Percentiles rank a stretch among this genome's conserved stretches.
These are phyloP conservation scores for Sarcophilus harrisii DNA, from an alignment of 2,797 vertebrate species.

Conservation along the genomic window DNA sequence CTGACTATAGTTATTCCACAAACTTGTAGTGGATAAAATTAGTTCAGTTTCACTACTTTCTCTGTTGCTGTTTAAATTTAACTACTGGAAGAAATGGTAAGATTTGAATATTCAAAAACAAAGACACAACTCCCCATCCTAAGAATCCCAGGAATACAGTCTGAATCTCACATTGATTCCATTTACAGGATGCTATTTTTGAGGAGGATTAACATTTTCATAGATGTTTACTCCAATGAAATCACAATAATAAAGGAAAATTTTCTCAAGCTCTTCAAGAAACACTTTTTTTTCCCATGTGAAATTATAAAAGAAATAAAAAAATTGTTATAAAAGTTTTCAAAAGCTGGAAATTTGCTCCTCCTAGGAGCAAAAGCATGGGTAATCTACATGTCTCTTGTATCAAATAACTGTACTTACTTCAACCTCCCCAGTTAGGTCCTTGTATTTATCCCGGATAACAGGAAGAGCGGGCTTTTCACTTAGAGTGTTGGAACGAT, in stretches of 20 bases:
- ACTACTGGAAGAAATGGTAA: background rate
- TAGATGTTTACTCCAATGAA: background rate
- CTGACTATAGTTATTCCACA: background rate
- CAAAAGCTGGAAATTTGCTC: too few species aligned
- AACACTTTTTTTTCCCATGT: background rate
- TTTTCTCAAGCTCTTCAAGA: background rate
- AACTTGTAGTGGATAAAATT: background rate
- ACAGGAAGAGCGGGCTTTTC: conserved; percentile 95
- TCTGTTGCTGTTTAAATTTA: background rate
- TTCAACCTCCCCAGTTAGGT: conserved; percentile 98
- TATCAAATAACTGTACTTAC: conserved; percentile 82
- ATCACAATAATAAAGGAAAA: background rate
- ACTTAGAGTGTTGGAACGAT: conserved; percentile 95
- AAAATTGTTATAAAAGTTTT: too few species aligned
- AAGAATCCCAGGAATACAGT: background rate
- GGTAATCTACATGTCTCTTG: background rate
- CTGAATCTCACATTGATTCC: conserved; percentile 21
- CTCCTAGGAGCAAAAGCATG: background rate
- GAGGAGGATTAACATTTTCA: background rate
- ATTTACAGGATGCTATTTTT: background rate
- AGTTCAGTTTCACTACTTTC: background rate
- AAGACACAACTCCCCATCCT: background rate
- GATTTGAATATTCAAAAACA: conserved; percentile 7
- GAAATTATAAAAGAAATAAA: background rate
- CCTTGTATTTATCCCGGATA: conserved; percentile 99